phyloP scores from a whole-genome alignment of 2,888 invertebrate species.

The Cheilosia vulpina region DNA sequence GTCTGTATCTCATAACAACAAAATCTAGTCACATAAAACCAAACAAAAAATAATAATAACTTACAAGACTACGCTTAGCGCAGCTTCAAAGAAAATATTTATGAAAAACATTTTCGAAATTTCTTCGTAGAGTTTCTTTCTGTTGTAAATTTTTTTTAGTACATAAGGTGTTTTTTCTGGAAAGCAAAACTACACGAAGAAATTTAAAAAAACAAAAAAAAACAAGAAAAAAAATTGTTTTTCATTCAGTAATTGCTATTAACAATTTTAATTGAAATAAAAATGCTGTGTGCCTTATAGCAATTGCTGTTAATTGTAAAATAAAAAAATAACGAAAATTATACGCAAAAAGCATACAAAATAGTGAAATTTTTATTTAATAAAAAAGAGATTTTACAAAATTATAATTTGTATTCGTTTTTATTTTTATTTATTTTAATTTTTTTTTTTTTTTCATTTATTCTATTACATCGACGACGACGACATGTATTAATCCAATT shows the following conservation, averaged over 20 bases:
- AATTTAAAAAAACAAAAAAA: conserved; percentile 27
- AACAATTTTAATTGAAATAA: conserved; percentile 84
- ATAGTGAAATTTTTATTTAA: conserved; percentile 69
- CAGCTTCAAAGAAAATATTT: conserved; percentile 47
- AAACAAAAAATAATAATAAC: conserved; percentile 34
- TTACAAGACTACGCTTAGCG: conserved; percentile 71
- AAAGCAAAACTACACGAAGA: conserved; percentile 54
- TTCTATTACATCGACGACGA: conserved; percentile 29
- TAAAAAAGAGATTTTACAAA: conserved; percentile 36
- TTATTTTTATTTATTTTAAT: conserved; percentile 14
- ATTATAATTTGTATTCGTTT: conserved; percentile 20
- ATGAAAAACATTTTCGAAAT: conserved; percentile 51
- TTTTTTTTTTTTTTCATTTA: neutral
- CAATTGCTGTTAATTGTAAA: conserved; percentile 86
- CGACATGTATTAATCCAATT: conserved; percentile 47
- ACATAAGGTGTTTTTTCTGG: conserved; percentile 75
- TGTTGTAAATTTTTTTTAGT: conserved; percentile 76
- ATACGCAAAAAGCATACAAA: conserved; percentile 50
- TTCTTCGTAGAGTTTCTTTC: conserved; percentile 66
- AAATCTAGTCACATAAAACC: conserved; percentile 67
- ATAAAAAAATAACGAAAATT: conserved; percentile 75
- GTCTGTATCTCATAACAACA: conserved; percentile 53
- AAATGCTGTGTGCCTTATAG: conserved; percentile 93
- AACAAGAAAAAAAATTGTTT: conserved; percentile 28
- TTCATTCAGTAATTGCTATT: conserved; percentile 80